Base-by-base conservation (phyloP, 2,113 vertebrate genomes). In the Ahaetulla prasina region DNA sequence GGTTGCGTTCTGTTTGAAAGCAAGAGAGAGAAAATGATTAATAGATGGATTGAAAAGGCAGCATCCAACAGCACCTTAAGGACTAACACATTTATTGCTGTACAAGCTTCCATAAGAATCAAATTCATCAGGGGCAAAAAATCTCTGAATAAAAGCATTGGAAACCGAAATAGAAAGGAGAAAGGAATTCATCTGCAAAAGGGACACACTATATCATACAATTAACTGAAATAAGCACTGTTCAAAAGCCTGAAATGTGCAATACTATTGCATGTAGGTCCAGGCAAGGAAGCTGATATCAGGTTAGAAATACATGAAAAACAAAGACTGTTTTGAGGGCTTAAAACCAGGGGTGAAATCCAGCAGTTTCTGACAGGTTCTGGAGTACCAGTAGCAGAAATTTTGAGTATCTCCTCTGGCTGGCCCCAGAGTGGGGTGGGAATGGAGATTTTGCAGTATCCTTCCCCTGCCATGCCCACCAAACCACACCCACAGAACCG, bases 71-170 rank as follows among this genome's bases (percentile, higher is more conserved):
- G 16, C 49, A 90, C 63, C 63, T 80, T 74, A 90, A 90, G 89
- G 49, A 90, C 47, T 52, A 80, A 80, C n/a, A 90, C 35, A 90
- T 80, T 50, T 90, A 90, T 90, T 90, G 89, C 49, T 53, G n/a
- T 50, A 80, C 22, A 80, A 52, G 47, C 63, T 90, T 80, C 8
- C n/a, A 90, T 90, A 80, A 90, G 49, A 90, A 35, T 43, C 89
- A 52, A 80, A 90, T 80, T 90, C 43, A 90, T 80, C 63, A 90
- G 63, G 20, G 52, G 63, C 89, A 53, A 53, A 35, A 22, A 49
- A 89, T 22, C 45, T n/a, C 45, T 14, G 18, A 90, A 74, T 35
- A 52, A 74, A 35, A 4, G 11, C 50, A 74, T 23, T 68, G 30
- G 60, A 90, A 74, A 52, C 30, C 2, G 2, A 68, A 50, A 57